Base-by-base conservation (phyloP, 1,140 invertebrate genomes). In the Aphis gossypii region DNA sequence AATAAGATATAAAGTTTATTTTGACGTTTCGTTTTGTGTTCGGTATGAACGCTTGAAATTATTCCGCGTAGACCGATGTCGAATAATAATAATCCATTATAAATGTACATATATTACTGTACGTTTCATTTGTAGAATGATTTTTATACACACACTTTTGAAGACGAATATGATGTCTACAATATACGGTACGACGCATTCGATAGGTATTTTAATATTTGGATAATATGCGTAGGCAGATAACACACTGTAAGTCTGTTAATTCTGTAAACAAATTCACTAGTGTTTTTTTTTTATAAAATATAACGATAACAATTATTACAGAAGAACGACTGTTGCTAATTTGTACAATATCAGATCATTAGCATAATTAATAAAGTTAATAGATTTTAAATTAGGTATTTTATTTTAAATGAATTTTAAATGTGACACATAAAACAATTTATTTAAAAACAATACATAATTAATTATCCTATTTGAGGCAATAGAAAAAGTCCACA, bases 1-100 rank as follows among this genome's bases (percentile, higher is more conserved):
- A 21, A 89, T 87, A 46, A 48, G 30, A 87, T 20, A 51, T 46
- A 46, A 89, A 54, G n/a, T 89, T 89, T 54, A 89, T 89, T 89
- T 51, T 89, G n/a, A 54, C 46, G 87, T 89, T 89, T 54, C 11
- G 8, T 54, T 51, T 54, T 54, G 46, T 54, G 35, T n/a, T 35
- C 11, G 20, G n/a, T 9, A 54, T 21, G 30, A 11, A 21, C 38
- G 20, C 25, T 86, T n/a, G 14, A 20, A 87, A 46, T 87, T 87
- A 87, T 87, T 87, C 84, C 30, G 44, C 44, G 44, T 9, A 87
- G 23, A 25, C 84, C 44, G 84, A 46, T 44, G 38, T 9, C 83
- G 76, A 38, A 35, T 83, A 68, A 68, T 76, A 76, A 76, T 76
- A 76, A 76, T 76, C 14, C 60, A 76, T 76, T 76, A 76, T 76